These are phyloP conservation scores for Oedothorax gibbosus DNA, from an alignment of 1,140 invertebrate species.

Conservation along the genomic window DNA sequence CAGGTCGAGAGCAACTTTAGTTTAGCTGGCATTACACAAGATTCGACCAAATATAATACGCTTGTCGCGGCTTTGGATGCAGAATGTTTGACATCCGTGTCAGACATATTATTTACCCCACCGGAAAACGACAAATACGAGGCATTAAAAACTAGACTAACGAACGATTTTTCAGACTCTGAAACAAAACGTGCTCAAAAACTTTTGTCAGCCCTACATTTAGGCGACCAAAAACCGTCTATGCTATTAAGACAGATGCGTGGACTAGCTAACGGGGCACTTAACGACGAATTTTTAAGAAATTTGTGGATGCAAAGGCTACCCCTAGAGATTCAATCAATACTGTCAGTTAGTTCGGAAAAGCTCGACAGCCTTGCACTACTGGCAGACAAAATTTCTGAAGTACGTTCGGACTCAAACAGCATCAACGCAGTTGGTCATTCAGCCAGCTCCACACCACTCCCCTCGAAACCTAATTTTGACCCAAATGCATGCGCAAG, in stretches of 20 bases:
- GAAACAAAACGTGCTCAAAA: slow-evolving; percentile 5
- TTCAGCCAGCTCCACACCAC: background rate
- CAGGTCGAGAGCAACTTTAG: slow-evolving; percentile 9
- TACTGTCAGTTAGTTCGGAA: slow-evolving; percentile 24
- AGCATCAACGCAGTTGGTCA: background rate
- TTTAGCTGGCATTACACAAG: background rate
- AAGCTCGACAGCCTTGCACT: background rate
- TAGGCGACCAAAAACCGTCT: slow-evolving; percentile 22
- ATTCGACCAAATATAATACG: slow-evolving; percentile 8
- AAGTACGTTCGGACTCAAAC: background rate
- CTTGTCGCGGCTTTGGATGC: background rate
- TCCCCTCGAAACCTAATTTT: background rate
- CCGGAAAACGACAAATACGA: background rate
- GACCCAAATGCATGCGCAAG: too few species aligned
- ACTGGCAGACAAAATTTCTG: slow-evolving; percentile 31
- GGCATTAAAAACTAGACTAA: background rate
- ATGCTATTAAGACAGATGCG: slow-evolving; percentile 24
- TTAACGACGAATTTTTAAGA: slow-evolving; percentile 12
- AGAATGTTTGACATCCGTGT: slow-evolving; percentile 2
- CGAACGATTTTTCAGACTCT: background rate
- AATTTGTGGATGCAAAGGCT: slow-evolving; percentile 11
- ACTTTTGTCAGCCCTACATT: background rate
- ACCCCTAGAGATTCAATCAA: slow-evolving; percentile 25
- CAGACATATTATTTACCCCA: background rate
- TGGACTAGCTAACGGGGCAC: background rate